phyloP scores from a whole-genome alignment of 35 echinoderm and acorn worm genomes.

The Heliocidaris erythrogramma region DNA sequence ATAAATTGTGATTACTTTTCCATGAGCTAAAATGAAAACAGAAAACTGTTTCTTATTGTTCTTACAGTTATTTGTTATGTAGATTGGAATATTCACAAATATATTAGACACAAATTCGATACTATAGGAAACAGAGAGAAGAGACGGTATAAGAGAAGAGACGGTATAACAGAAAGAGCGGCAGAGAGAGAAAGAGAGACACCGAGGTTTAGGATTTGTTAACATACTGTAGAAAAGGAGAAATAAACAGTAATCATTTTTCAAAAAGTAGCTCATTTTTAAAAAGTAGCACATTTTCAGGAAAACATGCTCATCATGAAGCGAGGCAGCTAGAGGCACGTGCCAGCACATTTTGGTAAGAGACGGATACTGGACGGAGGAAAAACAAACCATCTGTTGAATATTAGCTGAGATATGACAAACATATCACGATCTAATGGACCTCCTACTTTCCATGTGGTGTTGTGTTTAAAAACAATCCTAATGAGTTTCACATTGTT shows the following conservation, averaged over 20 bases:
- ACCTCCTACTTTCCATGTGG: neutral
- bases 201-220: no score
- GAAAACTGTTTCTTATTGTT: no score
- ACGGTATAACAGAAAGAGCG: neutral
- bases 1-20: no score
- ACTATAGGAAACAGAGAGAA: neutral
- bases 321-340: neutral
- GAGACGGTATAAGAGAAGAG: neutral
- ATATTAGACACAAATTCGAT: neutral
- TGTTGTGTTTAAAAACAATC: neutral
- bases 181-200: neutral
- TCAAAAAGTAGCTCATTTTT: no score
- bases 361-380: neutral
- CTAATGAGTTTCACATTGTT: neutral
- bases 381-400: neutral
- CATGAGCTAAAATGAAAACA: no score
- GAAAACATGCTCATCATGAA: no score
- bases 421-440: neutral
- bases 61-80: no score
- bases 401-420: neutral
- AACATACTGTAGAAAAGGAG: neutral
- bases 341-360: neutral
- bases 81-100: neutral
- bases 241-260: neutral
- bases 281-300: no score